phyloP scores from a whole-genome alignment of 2,113 vertebrate species.

The Agapornis roseicollis region DNA sequence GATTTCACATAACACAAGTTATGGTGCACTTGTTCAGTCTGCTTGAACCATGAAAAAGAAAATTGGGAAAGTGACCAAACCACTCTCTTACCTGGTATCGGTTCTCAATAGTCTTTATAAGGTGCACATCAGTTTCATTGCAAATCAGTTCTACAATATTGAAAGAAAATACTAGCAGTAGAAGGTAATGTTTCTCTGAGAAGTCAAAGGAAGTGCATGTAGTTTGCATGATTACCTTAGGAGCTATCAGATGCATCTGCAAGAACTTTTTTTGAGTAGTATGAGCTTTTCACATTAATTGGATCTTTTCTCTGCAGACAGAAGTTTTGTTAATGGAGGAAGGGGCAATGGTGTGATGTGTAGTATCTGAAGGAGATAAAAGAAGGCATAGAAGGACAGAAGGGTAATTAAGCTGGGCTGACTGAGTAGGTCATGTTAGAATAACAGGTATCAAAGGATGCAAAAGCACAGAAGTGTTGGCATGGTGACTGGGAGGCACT shows the following conservation, averaged over 20 bases:
- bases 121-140: not conserved
- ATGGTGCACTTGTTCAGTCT: not conserved
- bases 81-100: not conserved
- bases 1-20: not conserved
- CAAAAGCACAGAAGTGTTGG: slow-evolving; percentile 29
- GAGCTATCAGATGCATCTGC: not conserved
- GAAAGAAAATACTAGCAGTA: not conserved
- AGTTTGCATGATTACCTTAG: not conserved
- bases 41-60: not conserved
- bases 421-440: slow-evolving; percentile 13
- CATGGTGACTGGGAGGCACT: slow-evolving; percentile 36
- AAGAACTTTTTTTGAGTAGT: not conserved
- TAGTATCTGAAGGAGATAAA: not conserved
- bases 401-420: slow-evolving; percentile 29
- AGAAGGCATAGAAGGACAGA: not conserved
- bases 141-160: accelerated
- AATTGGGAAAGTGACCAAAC: not conserved
- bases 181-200: not conserved
- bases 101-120: not conserved
- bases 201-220: not conserved
- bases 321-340: not conserved
- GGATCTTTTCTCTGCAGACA: not conserved
- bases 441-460: slow-evolving; percentile 47
- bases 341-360: not conserved
- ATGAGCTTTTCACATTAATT: not conserved